Evolutionary conservation across 2,113 vertebrate species (phyloP), one percentile per base, ranked within the genome.

Genomic region (Hystrix brachyura): DNA sequence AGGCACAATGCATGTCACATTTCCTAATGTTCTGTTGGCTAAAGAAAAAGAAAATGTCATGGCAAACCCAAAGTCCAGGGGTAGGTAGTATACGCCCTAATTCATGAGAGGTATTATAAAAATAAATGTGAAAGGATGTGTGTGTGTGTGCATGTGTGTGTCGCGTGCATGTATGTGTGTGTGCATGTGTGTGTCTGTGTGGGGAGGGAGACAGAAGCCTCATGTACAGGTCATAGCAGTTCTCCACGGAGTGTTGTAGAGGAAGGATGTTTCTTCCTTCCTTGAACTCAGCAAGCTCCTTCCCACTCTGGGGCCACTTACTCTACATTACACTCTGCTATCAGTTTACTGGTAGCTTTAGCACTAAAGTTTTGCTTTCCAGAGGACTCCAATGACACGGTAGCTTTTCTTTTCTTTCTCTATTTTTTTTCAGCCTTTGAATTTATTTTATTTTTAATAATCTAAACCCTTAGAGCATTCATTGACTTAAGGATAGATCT

Each of bases 401-500:
- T n/a, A 94, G 14, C 38, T 95, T 51, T 88, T 93, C 62, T 43
- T 91, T 81, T 79, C 23, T 90, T 60, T 62, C 14, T 81, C 91
- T 38, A 27, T 57, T 64, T 85, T 76, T 86, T 86, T 87, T 87
- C 74, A 92, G 64, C n/a, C 60, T 60, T 83, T 90, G 38, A 59
- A 72, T 96, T 95, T 60, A 81, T 85, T 97, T 95, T 81, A 95
- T 85, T 93, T 95, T 93, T 88, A 80, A 89, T 62, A 53, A 92
- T 96, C 65, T 94, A 38, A 87, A 74, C 19, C 59, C 60, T 95
- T 89, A 96, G 93, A 91, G 69, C 82, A 67, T 88, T 92, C 78
- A 60, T 71, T 94, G 96, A 97, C 78, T 92, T 79, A 29, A 91
- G 57, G 76, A 93, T 85, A 88, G 64, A 95, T 96, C 64, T 65